Conservation (phyloP, 2,113 vertebrate genomes). For the Macquaria australasica region DNA sequence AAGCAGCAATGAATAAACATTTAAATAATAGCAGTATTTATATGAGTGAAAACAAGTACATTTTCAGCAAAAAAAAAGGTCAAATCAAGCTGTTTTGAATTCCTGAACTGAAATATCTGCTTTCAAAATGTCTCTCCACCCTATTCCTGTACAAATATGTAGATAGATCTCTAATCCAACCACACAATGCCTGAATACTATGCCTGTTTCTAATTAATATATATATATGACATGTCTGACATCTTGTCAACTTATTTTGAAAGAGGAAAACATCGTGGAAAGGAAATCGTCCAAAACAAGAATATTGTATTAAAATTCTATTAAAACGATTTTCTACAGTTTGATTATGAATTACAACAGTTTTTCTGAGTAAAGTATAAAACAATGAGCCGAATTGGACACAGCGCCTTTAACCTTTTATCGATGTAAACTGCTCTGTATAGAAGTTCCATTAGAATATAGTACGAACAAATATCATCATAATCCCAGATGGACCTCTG, state of each 20-base stretch:
- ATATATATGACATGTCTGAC: not conserved
- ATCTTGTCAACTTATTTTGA: not conserved
- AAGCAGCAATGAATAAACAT: not conserved
- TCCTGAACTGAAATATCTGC: not conserved
- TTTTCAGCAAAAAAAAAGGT: not conserved
- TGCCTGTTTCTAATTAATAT: not conserved
- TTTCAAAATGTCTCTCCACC: not conserved
- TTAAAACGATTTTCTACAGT: not conserved
- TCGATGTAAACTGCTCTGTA: not conserved
- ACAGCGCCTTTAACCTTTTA: not conserved
- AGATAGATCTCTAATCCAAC: not conserved
- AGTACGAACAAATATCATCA: not conserved
- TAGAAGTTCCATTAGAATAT: not conserved
- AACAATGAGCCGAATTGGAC: not conserved
- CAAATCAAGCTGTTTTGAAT: not conserved
- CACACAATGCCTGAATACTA: not conserved
- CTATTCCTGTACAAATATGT: not conserved
- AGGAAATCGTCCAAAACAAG: not conserved
- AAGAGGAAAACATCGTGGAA: not conserved
- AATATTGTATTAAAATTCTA: not conserved
- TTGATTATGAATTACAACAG: not conserved
- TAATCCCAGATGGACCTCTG: conserved; percentile 1
- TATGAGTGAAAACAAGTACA: not conserved
- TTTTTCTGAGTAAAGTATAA: not conserved
- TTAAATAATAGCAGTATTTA: not conserved